A percentile compares a stretch with the other conserved stretches of the same genome.
These are phyloP conservation scores for Argopecten irradians DNA, from an alignment of 1,140 invertebrate species.

Conservation along the genomic window DNA sequence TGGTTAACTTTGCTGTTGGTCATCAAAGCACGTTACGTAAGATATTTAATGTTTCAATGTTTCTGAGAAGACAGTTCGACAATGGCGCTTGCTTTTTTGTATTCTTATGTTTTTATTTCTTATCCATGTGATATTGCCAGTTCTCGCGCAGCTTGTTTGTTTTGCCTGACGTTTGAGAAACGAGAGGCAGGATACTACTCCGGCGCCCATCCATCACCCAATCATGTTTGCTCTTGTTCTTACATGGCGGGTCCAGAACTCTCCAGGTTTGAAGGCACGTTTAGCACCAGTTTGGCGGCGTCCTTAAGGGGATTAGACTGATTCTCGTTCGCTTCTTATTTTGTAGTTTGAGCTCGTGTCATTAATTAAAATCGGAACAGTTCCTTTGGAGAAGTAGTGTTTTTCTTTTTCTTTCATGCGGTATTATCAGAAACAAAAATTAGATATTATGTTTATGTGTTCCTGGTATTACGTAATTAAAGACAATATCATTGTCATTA, in stretches of 20 bases:
- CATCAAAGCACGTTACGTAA: background rate
- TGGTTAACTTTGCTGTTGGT: background rate
- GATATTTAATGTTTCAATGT: background rate
- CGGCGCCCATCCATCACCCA: background rate
- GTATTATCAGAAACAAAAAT: too few species aligned
- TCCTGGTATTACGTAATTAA: too few species aligned
- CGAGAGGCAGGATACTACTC: background rate
- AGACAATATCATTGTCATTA: too few species aligned
- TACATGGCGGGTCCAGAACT: constrained; percentile 13
- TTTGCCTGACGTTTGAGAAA: constrained; percentile 17
- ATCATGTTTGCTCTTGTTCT: background rate
- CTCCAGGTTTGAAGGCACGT: constrained; percentile 6
- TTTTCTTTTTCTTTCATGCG: too few species aligned
- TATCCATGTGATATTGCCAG: background rate
- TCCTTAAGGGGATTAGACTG: background rate
- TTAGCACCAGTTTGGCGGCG: constrained; percentile 13
- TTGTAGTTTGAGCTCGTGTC: background rate
- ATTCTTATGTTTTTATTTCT: background rate
- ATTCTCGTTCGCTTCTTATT: background rate
- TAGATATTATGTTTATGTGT: too few species aligned
- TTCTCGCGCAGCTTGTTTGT: background rate
- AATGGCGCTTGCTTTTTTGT: background rate
- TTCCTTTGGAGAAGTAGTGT: background rate
- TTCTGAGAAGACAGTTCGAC: background rate
- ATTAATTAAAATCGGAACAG: background rate